Conservation (phyloP, 2,113 vertebrate genomes). For the Bos indicus region DNA sequence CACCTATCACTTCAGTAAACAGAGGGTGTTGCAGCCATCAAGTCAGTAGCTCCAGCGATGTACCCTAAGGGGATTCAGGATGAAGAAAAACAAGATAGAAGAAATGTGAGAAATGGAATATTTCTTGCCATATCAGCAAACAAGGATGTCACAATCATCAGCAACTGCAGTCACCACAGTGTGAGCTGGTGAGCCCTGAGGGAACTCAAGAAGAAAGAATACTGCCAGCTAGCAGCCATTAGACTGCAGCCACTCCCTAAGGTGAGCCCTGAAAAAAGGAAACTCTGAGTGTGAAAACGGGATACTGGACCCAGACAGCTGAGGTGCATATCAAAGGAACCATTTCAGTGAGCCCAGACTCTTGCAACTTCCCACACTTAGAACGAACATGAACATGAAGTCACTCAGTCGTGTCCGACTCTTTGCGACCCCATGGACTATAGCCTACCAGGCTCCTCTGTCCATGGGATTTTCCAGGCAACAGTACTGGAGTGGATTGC, state of each 20-base stretch:
- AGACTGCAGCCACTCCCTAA: not conserved
- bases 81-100: not conserved
- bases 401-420: too few species aligned
- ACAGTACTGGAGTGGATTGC: too few species aligned
- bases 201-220: not conserved
- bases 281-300: not conserved
- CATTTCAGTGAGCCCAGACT: not conserved
- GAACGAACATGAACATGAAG: not conserved
- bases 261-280: not conserved
- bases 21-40: not conserved
- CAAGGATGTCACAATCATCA: not conserved
- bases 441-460: too few species aligned
- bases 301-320: not conserved
- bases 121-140: not conserved
- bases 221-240: not conserved
- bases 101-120: not conserved
- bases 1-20: not conserved
- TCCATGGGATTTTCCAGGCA: too few species aligned
- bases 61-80: not conserved
- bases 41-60: not conserved
- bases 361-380: not conserved
- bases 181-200: not conserved
- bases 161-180: not conserved
- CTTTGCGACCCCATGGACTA: too few species aligned
- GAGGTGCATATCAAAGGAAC: not conserved